Evolutionary conservation across 2,797 vertebrate genomes (phyloP).

Genomic region (Holocentrus rufus): DNA sequence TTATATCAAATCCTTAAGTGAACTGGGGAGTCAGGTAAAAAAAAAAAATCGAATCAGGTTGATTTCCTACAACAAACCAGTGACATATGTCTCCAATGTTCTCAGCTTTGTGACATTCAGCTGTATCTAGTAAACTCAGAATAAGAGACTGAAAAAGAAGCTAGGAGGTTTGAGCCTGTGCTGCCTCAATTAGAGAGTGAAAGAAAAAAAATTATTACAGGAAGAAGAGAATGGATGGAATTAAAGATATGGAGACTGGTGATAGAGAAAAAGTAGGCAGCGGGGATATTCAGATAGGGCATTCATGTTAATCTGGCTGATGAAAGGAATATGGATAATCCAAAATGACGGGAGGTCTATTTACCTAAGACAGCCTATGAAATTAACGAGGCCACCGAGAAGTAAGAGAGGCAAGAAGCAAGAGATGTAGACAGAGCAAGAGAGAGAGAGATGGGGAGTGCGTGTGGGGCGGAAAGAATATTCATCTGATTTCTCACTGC

Average conservation of each 20-base stretch:
- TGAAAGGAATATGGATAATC: conserved; percentile 63
- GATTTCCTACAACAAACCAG: not conserved
- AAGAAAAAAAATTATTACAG: conserved; percentile 41
- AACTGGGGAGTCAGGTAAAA: not conserved
- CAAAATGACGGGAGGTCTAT: conserved; percentile 35
- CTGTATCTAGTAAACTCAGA: not conserved
- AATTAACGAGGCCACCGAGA: conserved; percentile 52
- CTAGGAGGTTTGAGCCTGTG: conserved; percentile 24
- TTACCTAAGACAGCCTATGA: conserved; percentile 27
- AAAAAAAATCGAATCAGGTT: not conserved
- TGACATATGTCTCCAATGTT: not conserved
- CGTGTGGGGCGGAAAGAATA: conserved; percentile 10
- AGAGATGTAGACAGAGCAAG: conserved; percentile 3
- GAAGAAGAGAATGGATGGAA: conserved; percentile 14
- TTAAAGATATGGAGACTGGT: conserved; percentile 29
- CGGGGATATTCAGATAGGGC: conserved; percentile 48
- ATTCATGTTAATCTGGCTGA: conserved; percentile 61
- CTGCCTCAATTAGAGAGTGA: conserved; percentile 20
- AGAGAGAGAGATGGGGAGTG: conserved; percentile 19
- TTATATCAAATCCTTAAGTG: conserved; percentile 2
- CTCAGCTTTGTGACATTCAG: not conserved
- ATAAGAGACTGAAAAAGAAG: conserved; percentile 31
- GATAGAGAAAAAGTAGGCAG: conserved; percentile 43
- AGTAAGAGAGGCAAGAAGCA: conserved; percentile 21
- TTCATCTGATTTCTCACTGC: conserved; percentile 52